Evolutionary conservation across 2,113 vertebrate genomes (phyloP).

Genomic region (Channa maculata): DNA sequence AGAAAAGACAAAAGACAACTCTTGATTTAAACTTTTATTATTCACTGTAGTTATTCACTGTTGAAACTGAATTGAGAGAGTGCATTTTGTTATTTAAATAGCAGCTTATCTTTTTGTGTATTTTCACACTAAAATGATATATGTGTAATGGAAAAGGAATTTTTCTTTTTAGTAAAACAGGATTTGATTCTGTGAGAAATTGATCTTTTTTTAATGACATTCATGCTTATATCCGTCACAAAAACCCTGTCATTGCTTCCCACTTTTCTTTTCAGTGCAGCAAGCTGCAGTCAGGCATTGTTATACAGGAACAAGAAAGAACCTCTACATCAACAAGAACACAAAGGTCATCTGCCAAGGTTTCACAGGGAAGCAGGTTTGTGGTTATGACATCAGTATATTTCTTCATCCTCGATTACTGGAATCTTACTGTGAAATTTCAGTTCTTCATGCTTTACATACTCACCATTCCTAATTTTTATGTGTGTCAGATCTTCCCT

Average conservation of each 20-base stretch:
- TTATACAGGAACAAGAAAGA: slow-evolving; percentile 88
- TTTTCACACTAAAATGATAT: background rate
- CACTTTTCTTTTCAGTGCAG: slow-evolving; percentile 83
- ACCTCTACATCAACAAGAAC: slow-evolving; percentile 91
- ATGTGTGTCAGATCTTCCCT: background rate
- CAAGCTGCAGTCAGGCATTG: slow-evolving; percentile 92
- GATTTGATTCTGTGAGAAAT: background rate
- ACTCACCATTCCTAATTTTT: no score
- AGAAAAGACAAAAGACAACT: background rate
- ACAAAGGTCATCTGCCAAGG: slow-evolving; percentile 98
- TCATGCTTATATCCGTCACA: slow-evolving; percentile 1
- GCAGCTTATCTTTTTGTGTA: background rate
- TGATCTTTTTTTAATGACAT: background rate
- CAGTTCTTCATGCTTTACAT: slow-evolving; percentile 1
- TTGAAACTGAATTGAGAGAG: no score
- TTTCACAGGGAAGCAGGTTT: slow-evolving; percentile 98
- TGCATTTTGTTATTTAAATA: background rate
- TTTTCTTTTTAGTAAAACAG: no score
- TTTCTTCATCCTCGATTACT: background rate
- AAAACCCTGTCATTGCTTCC: background rate
- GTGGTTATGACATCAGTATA: slow-evolving; percentile 41
- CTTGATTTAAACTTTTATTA: background rate
- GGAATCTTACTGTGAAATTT: slow-evolving; percentile 31
- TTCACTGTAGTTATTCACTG: no score
- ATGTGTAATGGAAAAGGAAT: no score